Conservation (phyloP, 2,888 invertebrate genomes). For the Ectemnius lituratus region DNA sequence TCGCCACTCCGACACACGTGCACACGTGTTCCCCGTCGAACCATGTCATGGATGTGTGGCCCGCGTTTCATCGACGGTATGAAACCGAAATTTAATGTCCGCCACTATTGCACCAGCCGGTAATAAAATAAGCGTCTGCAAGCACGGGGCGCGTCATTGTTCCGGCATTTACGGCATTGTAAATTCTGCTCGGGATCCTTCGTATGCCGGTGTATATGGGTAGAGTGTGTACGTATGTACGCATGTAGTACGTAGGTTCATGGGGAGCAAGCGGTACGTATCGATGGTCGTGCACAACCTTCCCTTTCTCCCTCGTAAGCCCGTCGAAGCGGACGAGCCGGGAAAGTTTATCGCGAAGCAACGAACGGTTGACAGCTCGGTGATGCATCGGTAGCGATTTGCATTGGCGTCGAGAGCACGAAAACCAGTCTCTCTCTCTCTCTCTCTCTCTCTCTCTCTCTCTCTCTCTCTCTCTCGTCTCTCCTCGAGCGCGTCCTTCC, state of each 20-base stretch:
- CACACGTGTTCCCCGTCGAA: too few species aligned
- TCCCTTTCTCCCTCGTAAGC: constrained; percentile 48
- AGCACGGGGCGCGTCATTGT: constrained; percentile 29
- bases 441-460: constrained; percentile 1
- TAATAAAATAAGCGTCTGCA: constrained; percentile 4
- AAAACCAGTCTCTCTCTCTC: constrained; percentile 27
- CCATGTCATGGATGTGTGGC: too few species aligned
- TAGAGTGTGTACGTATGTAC: constrained; percentile 2
- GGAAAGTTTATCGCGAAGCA: constrained; percentile 68
- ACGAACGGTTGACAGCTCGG: constrained; percentile 68
- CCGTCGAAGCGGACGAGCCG: constrained; percentile 55
- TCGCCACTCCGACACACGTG: background rate
- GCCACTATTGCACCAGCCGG: constrained; percentile 10
- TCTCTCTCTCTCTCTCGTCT: background rate
- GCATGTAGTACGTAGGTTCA: constrained; percentile 15
- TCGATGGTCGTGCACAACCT: constrained; percentile 40
- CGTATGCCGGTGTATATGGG: background rate
- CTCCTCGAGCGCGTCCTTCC: background rate
- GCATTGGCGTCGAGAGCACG: constrained; percentile 65
- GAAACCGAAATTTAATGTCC: constrained; percentile 18
- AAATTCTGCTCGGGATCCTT: constrained; percentile 36
- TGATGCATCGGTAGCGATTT: constrained; percentile 71
- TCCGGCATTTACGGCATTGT: constrained; percentile 21
- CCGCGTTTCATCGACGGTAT: background rate
- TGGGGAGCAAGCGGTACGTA: constrained; percentile 34